Base-by-base conservation (phyloP, 1,140 invertebrate species). In the Panagrolaimus sp. region DNA sequence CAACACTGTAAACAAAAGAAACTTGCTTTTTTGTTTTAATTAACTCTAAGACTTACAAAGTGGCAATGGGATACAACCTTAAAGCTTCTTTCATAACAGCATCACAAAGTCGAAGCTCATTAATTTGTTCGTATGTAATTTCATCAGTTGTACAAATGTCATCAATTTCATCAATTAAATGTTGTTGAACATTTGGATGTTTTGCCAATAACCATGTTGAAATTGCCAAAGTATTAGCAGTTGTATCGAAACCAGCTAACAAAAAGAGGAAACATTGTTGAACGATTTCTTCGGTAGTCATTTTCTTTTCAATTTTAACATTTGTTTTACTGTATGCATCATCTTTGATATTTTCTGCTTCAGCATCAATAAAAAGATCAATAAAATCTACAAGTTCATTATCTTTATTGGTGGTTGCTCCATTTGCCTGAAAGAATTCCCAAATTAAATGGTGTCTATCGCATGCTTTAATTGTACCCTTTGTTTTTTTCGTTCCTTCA, bases 391-490 rank as follows among this genome's bases (percentile, higher is more conserved):
- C 27, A 1, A 27, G n/a, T 57, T 57, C 51, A 57, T 27, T 27
- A 8, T 20, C n/a, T 38, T 38, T 38, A 38, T 7, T 38, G 2
- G 31, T 7, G 7, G 31, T 38, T 4, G 7, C 7, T 7, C 31
- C 45, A 43, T 72, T 72, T 9, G 72, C 31, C 42, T 73, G 65
- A 44, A 73, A 72, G n/a, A n/a, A n/a, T n/a, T n/a, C n/a, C n/a
- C n/a, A n/a, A n/a, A n/a, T 38, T 38, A 4, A 38, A 38, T 4
- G 7, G 7, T 4, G 31, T 38, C 31, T 4, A 38, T 4, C 8
- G 48, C 9, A 31, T 9, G 48, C 23, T 38, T 38, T 4, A 38
- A 38, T 4, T 7, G 2, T 4, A 38, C 31, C 7, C 31, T 38
- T 38, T 38, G 31, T 7, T 4, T 38, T 38, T 38, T 38, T 38